Base-by-base conservation (phyloP, 2,113 vertebrate species). In the Gnathonemus longibarbis region DNA sequence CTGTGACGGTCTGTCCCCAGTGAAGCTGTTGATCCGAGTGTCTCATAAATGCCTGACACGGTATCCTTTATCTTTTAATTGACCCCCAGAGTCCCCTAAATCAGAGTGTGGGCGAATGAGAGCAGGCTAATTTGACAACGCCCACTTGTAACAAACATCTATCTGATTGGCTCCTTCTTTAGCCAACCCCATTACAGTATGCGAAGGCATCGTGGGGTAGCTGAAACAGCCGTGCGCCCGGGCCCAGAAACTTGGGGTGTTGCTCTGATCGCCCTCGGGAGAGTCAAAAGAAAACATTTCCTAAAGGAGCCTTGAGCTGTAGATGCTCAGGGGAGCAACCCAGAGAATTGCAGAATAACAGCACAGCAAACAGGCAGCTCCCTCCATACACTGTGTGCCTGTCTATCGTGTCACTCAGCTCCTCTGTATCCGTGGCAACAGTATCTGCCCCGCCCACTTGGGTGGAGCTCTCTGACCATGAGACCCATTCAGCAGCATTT, bases 401-500 rank as follows among this genome's bases (percentile, higher is more conserved):
- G 11, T 35, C 42, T 49, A 21, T 17, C 27, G 2, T 84, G 66
- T 53, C 49, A 62, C 52, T 84, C 19, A 56, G 24, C 49, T 15
- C 52, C 77, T 62, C 70, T 35, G 46, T 88, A 70, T 4, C 87
- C 53, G 10, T 88, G 24, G 87, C 31, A 66, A 88, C 90, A 62
- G 15, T n/a, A 39, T 21, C 31, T 19, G 85, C 42, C 70, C 62
- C n/a, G 0, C 89, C 58, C 74, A 80, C 77, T 45, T 35, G 45
- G 53, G 31, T 21, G 21, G 83, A 84, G 86, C 88, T 53, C 80
- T 90, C 62, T 31, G 24, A 88, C 86, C 89, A 89, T 89, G 48
- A 88, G 21, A 21, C 85, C 92, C 91, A 92, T 91, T 90, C 92
- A 90, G 45, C 89, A 92, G 95, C 94, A 94, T 92, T 95, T 95